Percentiles rank a stretch among this genome's conserved stretches.
Conservation (phyloP, 2,797 vertebrate species). For the Notamacropus eugenii region DNA sequence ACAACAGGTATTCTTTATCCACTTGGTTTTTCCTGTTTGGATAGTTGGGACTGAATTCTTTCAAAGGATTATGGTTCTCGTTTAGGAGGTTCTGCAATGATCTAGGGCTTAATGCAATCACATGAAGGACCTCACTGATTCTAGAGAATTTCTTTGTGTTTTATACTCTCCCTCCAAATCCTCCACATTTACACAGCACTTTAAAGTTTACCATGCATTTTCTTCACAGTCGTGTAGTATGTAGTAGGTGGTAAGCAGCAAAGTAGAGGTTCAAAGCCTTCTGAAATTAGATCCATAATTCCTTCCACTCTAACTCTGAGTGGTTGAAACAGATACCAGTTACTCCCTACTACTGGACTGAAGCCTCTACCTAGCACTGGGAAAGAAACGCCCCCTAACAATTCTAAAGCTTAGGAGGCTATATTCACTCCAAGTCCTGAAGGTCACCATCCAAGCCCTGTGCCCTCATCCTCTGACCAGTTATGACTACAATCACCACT, state of each 20-base stretch:
- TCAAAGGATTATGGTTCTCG: not conserved
- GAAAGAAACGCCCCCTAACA: not conserved
- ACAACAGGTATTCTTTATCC: not conserved
- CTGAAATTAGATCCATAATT: not conserved
- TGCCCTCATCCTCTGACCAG: too few relatives aligned
- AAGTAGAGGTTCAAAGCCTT: not conserved
- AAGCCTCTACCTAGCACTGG: not conserved
- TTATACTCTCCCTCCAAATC: not conserved
- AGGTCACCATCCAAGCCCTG: not conserved
- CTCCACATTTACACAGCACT: not conserved
- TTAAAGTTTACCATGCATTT: not conserved
- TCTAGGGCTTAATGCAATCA: not conserved
- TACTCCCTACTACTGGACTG: not conserved
- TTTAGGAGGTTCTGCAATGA: not conserved
- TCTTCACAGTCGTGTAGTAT: not conserved
- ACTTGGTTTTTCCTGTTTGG: not conserved
- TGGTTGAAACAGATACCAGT: not conserved
- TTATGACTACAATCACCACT: rapidly evolving
- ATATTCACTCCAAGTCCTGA: not conserved
- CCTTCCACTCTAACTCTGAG: not conserved
- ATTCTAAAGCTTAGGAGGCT: not conserved
- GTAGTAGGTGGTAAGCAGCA: not conserved
- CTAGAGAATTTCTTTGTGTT: not conserved
- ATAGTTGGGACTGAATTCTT: not conserved
- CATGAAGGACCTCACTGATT: not conserved